Percentiles rank a stretch among this genome's conserved stretches.
Conservation (phyloP, 2,888 invertebrate genomes). For the Leptinotarsa juncta region DNA sequence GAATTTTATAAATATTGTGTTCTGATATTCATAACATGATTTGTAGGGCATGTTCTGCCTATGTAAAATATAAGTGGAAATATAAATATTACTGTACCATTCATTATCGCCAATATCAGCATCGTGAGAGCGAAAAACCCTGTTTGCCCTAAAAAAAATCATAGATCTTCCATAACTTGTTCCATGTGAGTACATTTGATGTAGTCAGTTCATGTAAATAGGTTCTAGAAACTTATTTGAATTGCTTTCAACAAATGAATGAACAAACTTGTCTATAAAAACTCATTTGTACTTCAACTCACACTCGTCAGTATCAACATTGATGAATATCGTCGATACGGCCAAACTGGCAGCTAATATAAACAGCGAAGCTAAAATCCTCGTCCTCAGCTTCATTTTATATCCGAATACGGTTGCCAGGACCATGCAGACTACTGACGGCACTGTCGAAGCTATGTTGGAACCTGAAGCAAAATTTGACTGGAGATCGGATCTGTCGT, state of each 20-base stretch:
- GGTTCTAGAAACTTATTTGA: too few species aligned
- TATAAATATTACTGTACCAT: conserved; percentile 31
- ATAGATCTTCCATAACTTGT: background rate
- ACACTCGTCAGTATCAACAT: conserved; percentile 45
- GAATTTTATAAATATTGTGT: too few species aligned
- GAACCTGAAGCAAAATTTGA: conserved; percentile 45
- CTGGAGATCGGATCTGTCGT: conserved; percentile 44
- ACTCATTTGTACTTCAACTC: conserved; percentile 27
- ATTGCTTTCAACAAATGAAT: too few species aligned
- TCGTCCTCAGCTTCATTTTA: conserved; percentile 37
- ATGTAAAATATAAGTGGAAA: conserved; percentile 2
- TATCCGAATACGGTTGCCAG: conserved; percentile 41
- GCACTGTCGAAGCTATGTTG: conserved; percentile 40
- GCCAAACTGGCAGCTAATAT: conserved; percentile 41
- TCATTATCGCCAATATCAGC: conserved; percentile 40
- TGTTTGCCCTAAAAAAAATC: conserved; percentile 38
- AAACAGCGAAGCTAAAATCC: conserved; percentile 38
- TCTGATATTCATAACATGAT: too few species aligned
- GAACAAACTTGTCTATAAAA: too few species aligned
- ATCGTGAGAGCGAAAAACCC: conserved; percentile 41
- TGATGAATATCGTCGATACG: conserved; percentile 40
- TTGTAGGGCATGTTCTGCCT: background rate
- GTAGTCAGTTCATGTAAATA: too few species aligned
- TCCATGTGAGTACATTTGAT: too few species aligned
- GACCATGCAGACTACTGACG: conserved; percentile 41